Evolutionary conservation across 2,113 vertebrate genomes (phyloP), one percentile per base, ranked within the genome.

Genomic region (Oxyruncus cristatus): DNA sequence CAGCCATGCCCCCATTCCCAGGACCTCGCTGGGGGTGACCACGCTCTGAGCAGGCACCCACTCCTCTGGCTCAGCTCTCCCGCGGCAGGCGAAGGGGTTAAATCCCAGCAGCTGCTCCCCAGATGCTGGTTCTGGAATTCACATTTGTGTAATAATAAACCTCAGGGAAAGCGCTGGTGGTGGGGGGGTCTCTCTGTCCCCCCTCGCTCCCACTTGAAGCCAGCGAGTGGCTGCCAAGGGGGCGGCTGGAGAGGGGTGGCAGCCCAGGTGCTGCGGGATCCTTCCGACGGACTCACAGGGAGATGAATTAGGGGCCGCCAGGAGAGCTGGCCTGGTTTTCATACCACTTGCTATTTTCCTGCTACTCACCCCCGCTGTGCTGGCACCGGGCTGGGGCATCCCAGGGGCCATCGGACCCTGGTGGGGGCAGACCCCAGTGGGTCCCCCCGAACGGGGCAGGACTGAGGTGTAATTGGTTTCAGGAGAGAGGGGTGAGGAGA

Each of bases 111-210:
- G 97, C 97, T 96, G 97, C 91, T 95, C 96, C 97, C 95, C 97
- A 98, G 96, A 97, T 97, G 96, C 97, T 33, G 92, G 78, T 80
- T 90, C 96, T 97, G 97, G 96, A 97, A 96, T 97, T 96, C 92
- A 89, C 95, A 93, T 96, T 97, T 94, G 95, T 97, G 97, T 96
- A 96, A 97, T 96, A 95, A 97, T 97, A 97, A 96, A 96, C 97
- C 95, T 86, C 20, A 14, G 92, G 78, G 92, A 92, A 84, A 94
- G 94, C 30, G 3, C 59, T 55, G 93, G 52, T 66, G 92, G 13
- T 67, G 59, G 80, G 56, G 72, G 35, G 18, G 73, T 7, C 17
- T 2, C 30, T 74, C 35, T 24, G 53, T 53, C 44, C 44, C 73
- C 39, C 49, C 66, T 15, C 1, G 0, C 24, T 70, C 58, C 53